A percentile compares a stretch with the other conserved stretches of the same genome.
Conservation (phyloP, 2,797 vertebrate genomes). For the Characodon lateralis region DNA sequence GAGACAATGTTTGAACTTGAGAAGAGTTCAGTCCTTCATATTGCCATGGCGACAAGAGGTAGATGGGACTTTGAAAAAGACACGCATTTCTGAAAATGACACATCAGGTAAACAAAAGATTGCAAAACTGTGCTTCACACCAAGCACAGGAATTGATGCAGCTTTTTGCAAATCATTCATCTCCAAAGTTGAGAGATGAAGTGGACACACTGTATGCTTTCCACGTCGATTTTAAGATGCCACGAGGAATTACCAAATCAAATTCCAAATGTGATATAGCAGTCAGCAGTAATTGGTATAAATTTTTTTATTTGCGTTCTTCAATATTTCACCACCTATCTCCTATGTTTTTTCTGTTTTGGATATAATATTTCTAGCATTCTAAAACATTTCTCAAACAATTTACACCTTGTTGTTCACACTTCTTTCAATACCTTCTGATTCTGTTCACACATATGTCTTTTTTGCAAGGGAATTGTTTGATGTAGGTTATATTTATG, state of each 20-base stretch:
- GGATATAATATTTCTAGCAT: neutral
- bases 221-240: neutral
- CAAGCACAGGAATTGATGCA: neutral
- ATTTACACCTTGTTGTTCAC: neutral
- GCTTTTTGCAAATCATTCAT: neutral
- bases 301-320: neutral
- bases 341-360: neutral
- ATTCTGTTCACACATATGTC: neutral
- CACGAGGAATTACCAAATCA: neutral
- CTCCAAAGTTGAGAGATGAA: neutral
- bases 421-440: neutral
- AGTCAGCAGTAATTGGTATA: neutral
- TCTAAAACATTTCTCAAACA: neutral
- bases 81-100: constrained; percentile 16
- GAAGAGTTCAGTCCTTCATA: constrained; percentile 24
- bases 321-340: neutral
- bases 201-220: neutral
- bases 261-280: neutral
- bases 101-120: constrained; percentile 6
- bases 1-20: constrained; percentile 29
- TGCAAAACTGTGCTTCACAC: neutral
- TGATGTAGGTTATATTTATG: neutral
- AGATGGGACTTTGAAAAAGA: constrained; percentile 29
- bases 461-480: neutral
- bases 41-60: constrained; percentile 54